Evolutionary conservation across 2,888 invertebrate species (phyloP).

Genomic region (Escarpia spicata): DNA sequence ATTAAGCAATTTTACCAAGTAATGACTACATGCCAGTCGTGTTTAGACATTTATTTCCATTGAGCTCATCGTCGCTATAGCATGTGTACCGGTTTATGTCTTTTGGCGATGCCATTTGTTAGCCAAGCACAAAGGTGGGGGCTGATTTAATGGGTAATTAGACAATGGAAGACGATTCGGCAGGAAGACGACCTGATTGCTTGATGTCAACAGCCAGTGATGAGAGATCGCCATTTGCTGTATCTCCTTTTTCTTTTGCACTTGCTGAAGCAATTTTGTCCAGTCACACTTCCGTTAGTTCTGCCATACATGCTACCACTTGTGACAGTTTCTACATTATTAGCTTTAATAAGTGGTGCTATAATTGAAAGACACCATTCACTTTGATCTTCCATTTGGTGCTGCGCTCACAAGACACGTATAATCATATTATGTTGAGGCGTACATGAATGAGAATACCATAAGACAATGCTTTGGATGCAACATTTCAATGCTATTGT

Average conservation of each 20-base stretch:
- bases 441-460: not conserved
- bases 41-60: slow-evolving; percentile 4
- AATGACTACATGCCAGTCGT: slow-evolving; percentile 4
- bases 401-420: not conserved
- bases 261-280: not conserved
- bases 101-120: slow-evolving; percentile 2
- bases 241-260: not conserved
- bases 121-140: not conserved
- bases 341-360: not conserved
- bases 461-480: not conserved
- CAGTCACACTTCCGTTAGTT: not conserved
- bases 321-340: not conserved
- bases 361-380: not conserved
- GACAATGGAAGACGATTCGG: not conserved
- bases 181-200: not conserved
- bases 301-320: not conserved
- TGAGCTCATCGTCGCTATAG: not conserved
- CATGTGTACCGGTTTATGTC: not conserved
- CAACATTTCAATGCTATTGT: not conserved
- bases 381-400: not conserved
- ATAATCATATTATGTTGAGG: not conserved
- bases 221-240: not conserved
- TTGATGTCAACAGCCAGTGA: not conserved
- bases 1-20: slow-evolving; percentile 9
- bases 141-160: not conserved